Conservation (phyloP, 2,797 vertebrate genomes). For the Clarias platycephalus region DNA sequence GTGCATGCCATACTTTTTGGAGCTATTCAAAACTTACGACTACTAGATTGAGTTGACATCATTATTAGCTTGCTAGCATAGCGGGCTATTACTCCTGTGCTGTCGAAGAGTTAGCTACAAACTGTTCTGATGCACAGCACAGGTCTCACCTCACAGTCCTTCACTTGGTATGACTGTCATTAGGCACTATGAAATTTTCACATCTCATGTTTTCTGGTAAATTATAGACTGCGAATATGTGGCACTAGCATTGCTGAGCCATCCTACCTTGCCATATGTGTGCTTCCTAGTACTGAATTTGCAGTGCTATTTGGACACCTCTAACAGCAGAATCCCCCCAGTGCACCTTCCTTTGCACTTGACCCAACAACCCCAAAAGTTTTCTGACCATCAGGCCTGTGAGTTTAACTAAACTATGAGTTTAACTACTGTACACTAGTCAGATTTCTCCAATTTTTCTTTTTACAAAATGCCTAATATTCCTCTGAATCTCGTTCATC, state of each 20-base stretch:
- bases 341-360: background rate
- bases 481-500: background rate
- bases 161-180: background rate
- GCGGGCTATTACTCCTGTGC: background rate
- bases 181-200: background rate
- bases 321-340: background rate
- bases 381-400: background rate
- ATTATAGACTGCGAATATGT: background rate
- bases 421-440: background rate
- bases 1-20: slow-evolving; percentile 2
- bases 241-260: background rate
- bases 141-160: background rate
- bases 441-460: background rate
- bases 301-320: background rate
- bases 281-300: background rate
- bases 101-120: background rate
- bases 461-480: background rate
- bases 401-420: background rate
- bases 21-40: background rate
- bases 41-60: background rate
- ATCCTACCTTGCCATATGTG: background rate
- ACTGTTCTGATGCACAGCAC: background rate
- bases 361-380: background rate
- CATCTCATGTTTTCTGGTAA: too few species aligned
- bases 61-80: background rate